A percentile compares a stretch with the other conserved stretches of the same genome.
Evolutionary conservation across 1,140 invertebrate species (phyloP).

Genomic region (Cherax destructor): DNA sequence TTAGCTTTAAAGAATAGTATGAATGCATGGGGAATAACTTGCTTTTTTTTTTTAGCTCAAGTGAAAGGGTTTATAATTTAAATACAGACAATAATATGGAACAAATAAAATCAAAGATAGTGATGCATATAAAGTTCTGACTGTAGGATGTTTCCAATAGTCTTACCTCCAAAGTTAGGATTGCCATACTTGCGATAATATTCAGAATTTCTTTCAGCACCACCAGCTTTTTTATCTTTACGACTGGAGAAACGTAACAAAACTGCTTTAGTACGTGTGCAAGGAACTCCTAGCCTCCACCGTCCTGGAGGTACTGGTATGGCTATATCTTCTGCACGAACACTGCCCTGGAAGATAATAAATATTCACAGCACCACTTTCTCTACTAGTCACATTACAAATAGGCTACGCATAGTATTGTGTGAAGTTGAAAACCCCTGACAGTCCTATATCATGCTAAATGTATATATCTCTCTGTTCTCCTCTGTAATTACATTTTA

Average conservation of each 20-base stretch:
- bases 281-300: slow-evolving; percentile 65
- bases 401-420: too few species aligned
- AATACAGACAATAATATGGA: too few species aligned
- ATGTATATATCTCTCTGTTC: too few species aligned
- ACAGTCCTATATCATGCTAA: too few species aligned
- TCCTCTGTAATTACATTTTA: neutral
- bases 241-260: slow-evolving; percentile 56
- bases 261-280: slow-evolving; percentile 53
- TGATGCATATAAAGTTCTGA: neutral
- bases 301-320: slow-evolving; percentile 52
- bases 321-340: slow-evolving; percentile 32
- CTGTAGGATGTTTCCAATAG: neutral
- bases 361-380: neutral
- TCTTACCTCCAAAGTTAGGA: slow-evolving; percentile 38
- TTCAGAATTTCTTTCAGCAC: slow-evolving; percentile 37
- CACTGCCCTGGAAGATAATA: slow-evolving; percentile 8
- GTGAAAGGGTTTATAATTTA: too few species aligned
- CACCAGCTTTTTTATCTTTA: slow-evolving; percentile 41
- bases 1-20: too few species aligned
- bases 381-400: too few species aligned
- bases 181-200: slow-evolving; percentile 24
- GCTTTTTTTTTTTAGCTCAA: too few species aligned
- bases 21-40: too few species aligned
- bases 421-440: too few species aligned
- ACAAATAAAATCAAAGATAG: neutral